These are phyloP conservation scores for Spea multiplicata DNA, from an alignment of 2,113 vertebrate genomes.

Conservation along the genomic window DNA sequence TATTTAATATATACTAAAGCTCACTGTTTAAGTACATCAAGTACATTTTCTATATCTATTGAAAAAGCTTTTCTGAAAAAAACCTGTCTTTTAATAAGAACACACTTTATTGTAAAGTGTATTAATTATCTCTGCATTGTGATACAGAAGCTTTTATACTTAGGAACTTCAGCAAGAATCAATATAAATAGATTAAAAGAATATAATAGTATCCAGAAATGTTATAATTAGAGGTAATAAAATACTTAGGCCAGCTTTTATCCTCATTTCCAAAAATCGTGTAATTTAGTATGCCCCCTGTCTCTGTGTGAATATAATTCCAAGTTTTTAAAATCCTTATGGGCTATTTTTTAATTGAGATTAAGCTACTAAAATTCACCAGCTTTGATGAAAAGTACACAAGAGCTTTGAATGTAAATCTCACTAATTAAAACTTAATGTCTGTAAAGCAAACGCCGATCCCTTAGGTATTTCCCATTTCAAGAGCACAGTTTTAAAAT, in stretches of 20 bases:
- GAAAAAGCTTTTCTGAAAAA: no score
- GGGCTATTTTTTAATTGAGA: conserved; percentile 50
- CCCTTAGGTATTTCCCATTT: conserved; percentile 52
- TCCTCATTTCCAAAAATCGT: conserved; percentile 12
- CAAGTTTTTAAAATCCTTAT: conserved; percentile 46
- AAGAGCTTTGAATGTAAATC: conserved; percentile 58
- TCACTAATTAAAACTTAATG: conserved; percentile 60
- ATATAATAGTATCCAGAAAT: neutral
- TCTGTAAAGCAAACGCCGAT: conserved; percentile 50
- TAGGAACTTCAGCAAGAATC: neutral
- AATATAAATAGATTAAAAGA: conserved; percentile 9
- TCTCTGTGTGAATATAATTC: conserved; percentile 22
- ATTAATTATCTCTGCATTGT: no score
- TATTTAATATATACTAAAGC: no score
- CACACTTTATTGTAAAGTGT: no score
- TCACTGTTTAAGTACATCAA: no score
- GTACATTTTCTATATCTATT: no score
- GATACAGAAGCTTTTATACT: neutral
- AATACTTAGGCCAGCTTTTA: neutral
- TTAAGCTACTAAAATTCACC: conserved; percentile 56
- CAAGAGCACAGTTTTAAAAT: conserved; percentile 55
- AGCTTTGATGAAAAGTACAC: conserved; percentile 54
- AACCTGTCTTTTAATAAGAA: no score
- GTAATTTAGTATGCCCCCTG: conserved; percentile 29
- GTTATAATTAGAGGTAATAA: conserved; percentile 16